Conservation (phyloP, 2,888 invertebrate species). For the Tachina grossa region DNA sequence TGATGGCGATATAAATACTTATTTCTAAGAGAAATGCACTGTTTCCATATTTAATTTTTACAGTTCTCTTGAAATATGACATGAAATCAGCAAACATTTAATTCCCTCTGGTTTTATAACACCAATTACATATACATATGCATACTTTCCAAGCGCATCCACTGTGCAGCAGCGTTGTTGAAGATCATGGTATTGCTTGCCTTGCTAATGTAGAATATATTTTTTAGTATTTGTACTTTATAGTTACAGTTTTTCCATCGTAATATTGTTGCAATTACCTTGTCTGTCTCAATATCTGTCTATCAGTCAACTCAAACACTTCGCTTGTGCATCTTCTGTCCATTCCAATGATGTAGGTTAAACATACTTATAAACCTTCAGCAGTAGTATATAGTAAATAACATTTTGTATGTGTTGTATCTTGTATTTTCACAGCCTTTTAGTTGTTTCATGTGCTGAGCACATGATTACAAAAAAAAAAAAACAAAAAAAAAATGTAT, state of each 20-base stretch:
- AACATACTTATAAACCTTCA: constrained; percentile 18
- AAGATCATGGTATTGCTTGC: neutral
- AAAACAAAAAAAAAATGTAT: constrained; percentile 44
- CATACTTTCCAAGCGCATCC: neutral
- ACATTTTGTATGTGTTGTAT: constrained; percentile 26
- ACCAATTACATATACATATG: no score
- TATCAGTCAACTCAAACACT: constrained; percentile 13
- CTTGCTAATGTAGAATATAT: constrained; percentile 21
- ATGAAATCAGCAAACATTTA: no score
- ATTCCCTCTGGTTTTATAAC: no score
- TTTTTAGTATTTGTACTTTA: constrained; percentile 7
- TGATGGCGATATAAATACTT: neutral
- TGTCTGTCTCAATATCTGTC: constrained; percentile 1
- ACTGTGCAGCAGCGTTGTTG: neutral
- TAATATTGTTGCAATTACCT: constrained; percentile 49
- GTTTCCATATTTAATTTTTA: no score
- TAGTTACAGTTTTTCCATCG: constrained; percentile 34
- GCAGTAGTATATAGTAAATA: constrained; percentile 2
- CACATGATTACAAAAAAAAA: constrained; percentile 54
- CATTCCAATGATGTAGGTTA: constrained; percentile 39
- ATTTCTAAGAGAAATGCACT: no score
- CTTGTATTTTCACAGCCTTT: constrained; percentile 48
- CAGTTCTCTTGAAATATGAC: no score
- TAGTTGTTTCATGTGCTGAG: constrained; percentile 37
- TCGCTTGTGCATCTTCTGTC: constrained; percentile 8